Evolutionary conservation across 2,888 invertebrate genomes (phyloP), one percentile per base, ranked within the genome.

Genomic region (Plusia festucae): DNA sequence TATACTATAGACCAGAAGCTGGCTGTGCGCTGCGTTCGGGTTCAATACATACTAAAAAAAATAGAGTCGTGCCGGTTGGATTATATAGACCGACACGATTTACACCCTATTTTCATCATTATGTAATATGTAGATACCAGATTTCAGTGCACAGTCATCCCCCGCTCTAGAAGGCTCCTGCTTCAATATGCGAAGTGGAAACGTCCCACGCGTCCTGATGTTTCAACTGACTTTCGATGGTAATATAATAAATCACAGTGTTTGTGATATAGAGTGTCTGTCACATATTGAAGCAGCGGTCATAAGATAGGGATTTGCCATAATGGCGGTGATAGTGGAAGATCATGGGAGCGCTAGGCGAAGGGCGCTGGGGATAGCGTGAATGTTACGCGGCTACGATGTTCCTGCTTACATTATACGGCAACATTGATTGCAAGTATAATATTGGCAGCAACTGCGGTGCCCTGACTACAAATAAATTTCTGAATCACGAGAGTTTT

Each of bases 331-430:
- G 91, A 88, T 87, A 90, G 88, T 92, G 91, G 92, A 93, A 93
- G 93, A 93, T 91, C 90, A 88, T 89, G 90, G 87, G 90, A 88
- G 91, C 91, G 91, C 93, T 86, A 91, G 90, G 89, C 89, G 86
- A 91, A 90, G 90, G 90, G 91, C 93, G 92, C 91, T 84, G 78
- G 86, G 89, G 83, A 83, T 77, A 90, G 88, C 86, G 84, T 86
- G 85, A 85, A 85, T 79, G 62, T 69, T 76, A 79, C 73, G 73
- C 74, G 72, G 78, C 73, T 68, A 62, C 82, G 79, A 86, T 76
- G 82, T 67, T 71, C 65, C 79, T 82, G 75, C 76, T 84, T 79
- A 79, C 70, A 73, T 70, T 68, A 68, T 53, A 32, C 44, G 65
- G 60, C 68, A 62, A 66, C 65, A 71, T 65, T 68, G 44, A 15